Evolutionary conservation across 2,888 invertebrate species (phyloP).

Genomic region (Ptychoptera albimana): DNA sequence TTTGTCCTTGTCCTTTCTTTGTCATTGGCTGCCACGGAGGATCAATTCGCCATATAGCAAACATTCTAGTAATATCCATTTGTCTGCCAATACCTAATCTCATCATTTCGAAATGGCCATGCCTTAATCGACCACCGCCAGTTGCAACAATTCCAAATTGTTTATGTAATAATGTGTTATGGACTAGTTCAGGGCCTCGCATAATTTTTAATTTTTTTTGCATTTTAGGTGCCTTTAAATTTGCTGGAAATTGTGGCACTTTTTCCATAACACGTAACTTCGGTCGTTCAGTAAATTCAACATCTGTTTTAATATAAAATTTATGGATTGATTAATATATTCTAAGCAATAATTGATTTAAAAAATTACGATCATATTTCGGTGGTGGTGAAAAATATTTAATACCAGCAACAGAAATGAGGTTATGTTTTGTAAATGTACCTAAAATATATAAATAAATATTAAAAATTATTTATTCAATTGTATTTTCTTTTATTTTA

Average conservation of each 20-base stretch:
- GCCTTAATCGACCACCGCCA: constrained; percentile 64
- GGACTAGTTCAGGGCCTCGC: constrained; percentile 78
- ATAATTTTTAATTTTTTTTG: constrained; percentile 66
- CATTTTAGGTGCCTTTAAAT: constrained; percentile 65
- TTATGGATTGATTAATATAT: constrained; percentile 6
- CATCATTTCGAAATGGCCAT: constrained; percentile 79
- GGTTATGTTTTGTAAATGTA: constrained; percentile 4
- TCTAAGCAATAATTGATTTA: constrained; percentile 4
- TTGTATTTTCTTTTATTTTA: constrained; percentile 9
- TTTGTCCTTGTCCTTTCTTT: constrained; percentile 73
- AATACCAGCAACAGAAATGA: constrained; percentile 33
- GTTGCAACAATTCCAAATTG: constrained; percentile 87
- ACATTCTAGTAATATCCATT: constrained; percentile 67
- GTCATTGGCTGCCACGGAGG: constrained; percentile 92
- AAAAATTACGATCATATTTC: constrained; percentile 45
- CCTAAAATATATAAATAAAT: not conserved
- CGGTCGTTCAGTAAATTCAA: constrained; percentile 53
- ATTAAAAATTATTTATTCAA: constrained; percentile 9
- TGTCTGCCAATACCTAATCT: constrained; percentile 58
- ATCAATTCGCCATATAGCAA: constrained; percentile 89
- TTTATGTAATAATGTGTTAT: constrained; percentile 70
- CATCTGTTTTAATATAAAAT: constrained; percentile 33
- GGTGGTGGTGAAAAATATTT: constrained; percentile 54
- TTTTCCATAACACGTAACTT: constrained; percentile 57
- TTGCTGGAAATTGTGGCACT: constrained; percentile 50